Evolutionary conservation across 2,113 vertebrate species (phyloP).

Genomic region (Triplophysa siluroides): DNA sequence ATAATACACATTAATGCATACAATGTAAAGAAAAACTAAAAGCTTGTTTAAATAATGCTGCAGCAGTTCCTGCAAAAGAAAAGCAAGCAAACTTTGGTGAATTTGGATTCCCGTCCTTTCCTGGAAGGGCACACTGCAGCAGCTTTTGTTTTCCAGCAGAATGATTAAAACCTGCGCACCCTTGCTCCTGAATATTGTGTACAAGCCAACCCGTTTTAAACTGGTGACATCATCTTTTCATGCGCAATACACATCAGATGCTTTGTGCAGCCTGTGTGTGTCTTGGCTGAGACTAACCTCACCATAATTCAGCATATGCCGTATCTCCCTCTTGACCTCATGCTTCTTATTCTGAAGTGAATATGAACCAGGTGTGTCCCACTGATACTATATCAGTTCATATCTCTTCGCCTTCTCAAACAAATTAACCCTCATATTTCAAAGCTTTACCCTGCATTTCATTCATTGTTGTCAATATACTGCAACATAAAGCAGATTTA

Average conservation of each 20-base stretch:
- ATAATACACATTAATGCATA: too few species aligned
- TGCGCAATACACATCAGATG: not conserved
- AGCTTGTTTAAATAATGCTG: too few species aligned
- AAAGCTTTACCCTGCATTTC: not conserved
- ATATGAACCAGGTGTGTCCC: conserved; percentile 1
- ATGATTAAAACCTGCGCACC: not conserved
- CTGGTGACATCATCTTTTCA: not conserved
- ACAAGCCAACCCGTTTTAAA: not conserved
- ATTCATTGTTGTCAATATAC: not conserved
- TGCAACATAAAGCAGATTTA: not conserved
- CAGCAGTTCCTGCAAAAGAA: not conserved
- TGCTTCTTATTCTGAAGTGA: not conserved
- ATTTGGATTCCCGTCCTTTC: not conserved
- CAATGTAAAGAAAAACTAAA: too few species aligned
- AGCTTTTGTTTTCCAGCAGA: not conserved
- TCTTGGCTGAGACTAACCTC: not conserved
- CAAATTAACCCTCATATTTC: not conserved
- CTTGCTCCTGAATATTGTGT: not conserved
- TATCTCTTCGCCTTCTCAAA: not conserved
- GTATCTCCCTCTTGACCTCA: conserved; percentile 1
- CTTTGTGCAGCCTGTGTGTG: not conserved
- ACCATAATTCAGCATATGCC: not conserved
- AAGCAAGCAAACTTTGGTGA: not conserved
- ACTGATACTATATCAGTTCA: conserved; percentile 7
- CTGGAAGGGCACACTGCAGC: not conserved